phyloP scores from a whole-genome alignment of 2,888 invertebrate genomes.

The Diplolepis rosae region DNA sequence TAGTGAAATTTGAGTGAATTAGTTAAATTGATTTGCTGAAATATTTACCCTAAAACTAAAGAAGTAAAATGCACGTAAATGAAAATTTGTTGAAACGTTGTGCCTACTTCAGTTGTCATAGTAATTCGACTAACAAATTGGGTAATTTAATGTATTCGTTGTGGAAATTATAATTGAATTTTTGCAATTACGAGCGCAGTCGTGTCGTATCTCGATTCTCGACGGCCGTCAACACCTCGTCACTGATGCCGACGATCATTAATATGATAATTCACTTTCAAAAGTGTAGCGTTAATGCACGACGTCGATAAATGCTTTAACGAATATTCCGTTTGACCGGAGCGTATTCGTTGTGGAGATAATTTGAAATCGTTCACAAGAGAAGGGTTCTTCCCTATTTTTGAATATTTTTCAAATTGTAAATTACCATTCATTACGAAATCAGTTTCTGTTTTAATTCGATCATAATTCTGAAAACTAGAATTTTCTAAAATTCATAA shows the following conservation, averaged over 20 bases:
- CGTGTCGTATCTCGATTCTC: slow-evolving; percentile 16
- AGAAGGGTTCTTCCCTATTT: neutral
- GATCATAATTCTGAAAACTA: no score
- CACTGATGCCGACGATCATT: slow-evolving; percentile 29
- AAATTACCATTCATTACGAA: no score
- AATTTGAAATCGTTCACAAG: slow-evolving; percentile 18
- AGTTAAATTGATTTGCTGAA: no score
- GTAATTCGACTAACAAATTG: slow-evolving; percentile 14
- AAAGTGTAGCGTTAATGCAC: slow-evolving; percentile 30
- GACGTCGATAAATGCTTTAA: slow-evolving; percentile 25
- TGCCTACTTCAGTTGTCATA: no score
- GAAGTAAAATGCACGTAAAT: slow-evolving; percentile 38
- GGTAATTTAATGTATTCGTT: slow-evolving; percentile 37
- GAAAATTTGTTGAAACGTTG: slow-evolving; percentile 24
- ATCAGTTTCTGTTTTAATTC: no score
- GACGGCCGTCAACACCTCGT: slow-evolving; percentile 21
- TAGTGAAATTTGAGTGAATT: no score
- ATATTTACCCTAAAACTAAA: no score
- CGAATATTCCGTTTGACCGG: slow-evolving; percentile 27
- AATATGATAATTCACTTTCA: slow-evolving; percentile 33
- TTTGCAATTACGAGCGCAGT: slow-evolving; percentile 38
- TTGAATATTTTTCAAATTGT: neutral
- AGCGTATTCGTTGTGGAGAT: slow-evolving; percentile 5
- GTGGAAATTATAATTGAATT: slow-evolving; percentile 46
- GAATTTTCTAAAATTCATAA: no score